Evolutionary conservation across 2,113 vertebrate genomes (phyloP).

Genomic region (Ranitomeya imitator): DNA sequence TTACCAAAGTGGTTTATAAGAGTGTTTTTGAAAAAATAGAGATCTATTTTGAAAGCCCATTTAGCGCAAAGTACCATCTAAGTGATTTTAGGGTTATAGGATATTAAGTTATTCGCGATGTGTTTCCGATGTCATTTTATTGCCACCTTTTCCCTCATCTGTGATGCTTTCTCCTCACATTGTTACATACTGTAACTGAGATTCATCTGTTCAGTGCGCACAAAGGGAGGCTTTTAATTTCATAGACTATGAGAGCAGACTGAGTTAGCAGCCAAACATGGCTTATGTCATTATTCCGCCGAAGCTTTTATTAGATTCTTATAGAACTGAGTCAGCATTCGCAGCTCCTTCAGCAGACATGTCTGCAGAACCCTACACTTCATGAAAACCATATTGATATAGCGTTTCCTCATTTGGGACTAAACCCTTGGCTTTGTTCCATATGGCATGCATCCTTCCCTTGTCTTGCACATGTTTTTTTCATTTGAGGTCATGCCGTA

Average conservation of each 20-base stretch:
- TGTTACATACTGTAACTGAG: background rate
- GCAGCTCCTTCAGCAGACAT: conserved; percentile 28
- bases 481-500: conserved; percentile 12
- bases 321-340: conserved; percentile 45
- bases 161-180: background rate
- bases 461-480: conserved; percentile 27
- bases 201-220: background rate
- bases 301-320: background rate
- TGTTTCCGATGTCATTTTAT: background rate
- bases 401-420: conserved; percentile 44
- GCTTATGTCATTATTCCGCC: conserved; percentile 8
- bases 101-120: background rate
- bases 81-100: background rate
- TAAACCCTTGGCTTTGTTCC: conserved; percentile 11
- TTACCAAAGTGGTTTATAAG: no score
- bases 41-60: background rate
- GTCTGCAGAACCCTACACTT: conserved; percentile 27
- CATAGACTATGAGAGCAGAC: background rate
- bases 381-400: conserved; percentile 33
- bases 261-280: background rate
- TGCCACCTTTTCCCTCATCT: background rate
- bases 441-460: conserved; percentile 33
- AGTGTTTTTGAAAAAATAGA: no score
- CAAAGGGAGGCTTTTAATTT: background rate
- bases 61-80: background rate